Conservation (phyloP, 2,888 invertebrate genomes). For the Zhuqinia jingwanae region DNA sequence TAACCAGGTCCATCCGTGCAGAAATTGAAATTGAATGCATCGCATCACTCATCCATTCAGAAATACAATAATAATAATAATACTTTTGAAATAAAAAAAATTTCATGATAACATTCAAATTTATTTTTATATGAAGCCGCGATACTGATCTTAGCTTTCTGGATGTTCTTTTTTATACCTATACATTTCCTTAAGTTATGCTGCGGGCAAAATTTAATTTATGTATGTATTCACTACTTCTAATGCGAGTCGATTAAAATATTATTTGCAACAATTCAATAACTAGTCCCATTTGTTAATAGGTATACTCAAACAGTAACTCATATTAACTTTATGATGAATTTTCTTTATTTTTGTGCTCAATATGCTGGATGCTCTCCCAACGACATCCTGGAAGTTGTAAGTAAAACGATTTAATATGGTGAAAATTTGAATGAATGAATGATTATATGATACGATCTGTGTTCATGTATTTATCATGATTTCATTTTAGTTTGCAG, state of each 20-base stretch:
- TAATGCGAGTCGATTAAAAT: not conserved
- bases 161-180: not conserved
- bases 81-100: not conserved
- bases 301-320: too few species aligned
- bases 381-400: slow-evolving; percentile 1
- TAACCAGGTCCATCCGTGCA: slow-evolving; percentile 47
- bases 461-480: not conserved
- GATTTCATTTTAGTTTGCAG: not conserved
- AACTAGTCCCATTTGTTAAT: too few species aligned
- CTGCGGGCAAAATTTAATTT: slow-evolving; percentile 24
- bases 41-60: not conserved
- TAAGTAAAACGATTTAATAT: too few species aligned
- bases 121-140: slow-evolving; percentile 18
- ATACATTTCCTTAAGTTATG: slow-evolving; percentile 32
- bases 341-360: slow-evolving; percentile 35
- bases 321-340: too few species aligned
- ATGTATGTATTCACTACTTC: not conserved
- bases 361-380: not conserved
- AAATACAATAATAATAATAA: not conserved
- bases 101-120: slow-evolving; percentile 57
- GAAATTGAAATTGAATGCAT: slow-evolving; percentile 51
- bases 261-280: not conserved
- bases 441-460: not conserved
- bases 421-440: slow-evolving; percentile 40
- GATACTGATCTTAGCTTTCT: slow-evolving; percentile 16